Conservation (phyloP, 2,888 invertebrate species). For the Tenthredo mesomela region DNA sequence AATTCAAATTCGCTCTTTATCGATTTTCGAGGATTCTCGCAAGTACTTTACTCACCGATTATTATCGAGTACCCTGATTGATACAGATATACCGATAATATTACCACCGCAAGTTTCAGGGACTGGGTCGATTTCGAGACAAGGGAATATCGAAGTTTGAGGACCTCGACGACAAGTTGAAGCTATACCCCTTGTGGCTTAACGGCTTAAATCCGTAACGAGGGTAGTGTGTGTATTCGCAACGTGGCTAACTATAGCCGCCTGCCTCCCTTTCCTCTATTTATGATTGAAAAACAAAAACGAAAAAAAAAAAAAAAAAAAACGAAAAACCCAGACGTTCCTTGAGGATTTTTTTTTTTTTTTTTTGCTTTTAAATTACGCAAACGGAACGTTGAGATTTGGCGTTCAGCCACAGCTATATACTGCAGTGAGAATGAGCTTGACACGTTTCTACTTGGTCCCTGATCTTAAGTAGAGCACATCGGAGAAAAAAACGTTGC, state of each 20-base stretch:
- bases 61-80: not conserved
- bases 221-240: constrained; percentile 7
- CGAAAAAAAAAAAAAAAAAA: not conserved
- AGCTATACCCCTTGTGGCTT: constrained; percentile 29
- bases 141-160: constrained; percentile 36
- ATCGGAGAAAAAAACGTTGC: not conserved
- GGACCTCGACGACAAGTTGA: constrained; percentile 20
- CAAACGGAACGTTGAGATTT: not conserved
- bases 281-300: not conserved
- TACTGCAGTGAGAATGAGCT: constrained; percentile 9
- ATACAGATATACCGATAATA: not conserved
- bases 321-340: not conserved
- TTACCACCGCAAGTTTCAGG: not conserved
- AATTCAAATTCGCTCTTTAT: not conserved
- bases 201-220: not conserved
- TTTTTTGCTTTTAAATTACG: constrained; percentile 22
- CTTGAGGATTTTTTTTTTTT: not conserved
- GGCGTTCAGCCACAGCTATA: not conserved
- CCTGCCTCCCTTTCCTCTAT: not conserved
- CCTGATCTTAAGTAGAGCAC: not conserved
- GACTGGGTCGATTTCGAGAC: constrained; percentile 32
- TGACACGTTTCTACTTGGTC: not conserved
- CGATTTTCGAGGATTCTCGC: not conserved
- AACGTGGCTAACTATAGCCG: not conserved
- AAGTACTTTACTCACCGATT: not conserved